These are phyloP conservation scores for Agrochola lota DNA, from an alignment of 2,888 invertebrate genomes.

Conservation along the genomic window DNA sequence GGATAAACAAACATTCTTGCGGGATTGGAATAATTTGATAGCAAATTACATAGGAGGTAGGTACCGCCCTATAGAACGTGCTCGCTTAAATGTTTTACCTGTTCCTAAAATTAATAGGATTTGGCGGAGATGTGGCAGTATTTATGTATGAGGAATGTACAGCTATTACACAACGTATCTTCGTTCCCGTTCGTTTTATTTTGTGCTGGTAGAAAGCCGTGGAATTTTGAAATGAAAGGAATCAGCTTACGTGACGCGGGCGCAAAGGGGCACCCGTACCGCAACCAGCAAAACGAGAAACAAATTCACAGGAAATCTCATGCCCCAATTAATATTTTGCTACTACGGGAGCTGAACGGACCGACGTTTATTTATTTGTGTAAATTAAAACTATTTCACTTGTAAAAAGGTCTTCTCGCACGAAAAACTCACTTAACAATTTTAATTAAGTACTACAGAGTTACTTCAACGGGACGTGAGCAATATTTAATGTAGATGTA, in stretches of 20 bases:
- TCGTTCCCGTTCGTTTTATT: constrained; percentile 50
- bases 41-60: constrained; percentile 7
- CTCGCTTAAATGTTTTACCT: constrained; percentile 23
- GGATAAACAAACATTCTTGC: constrained; percentile 26
- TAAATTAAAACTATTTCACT: constrained; percentile 37
- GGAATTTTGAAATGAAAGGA: constrained; percentile 64
- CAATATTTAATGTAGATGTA: constrained; percentile 13
- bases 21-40: constrained; percentile 31
- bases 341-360: constrained; percentile 47
- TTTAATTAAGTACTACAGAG: constrained; percentile 41
- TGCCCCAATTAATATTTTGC: constrained; percentile 75
- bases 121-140: constrained; percentile 14
- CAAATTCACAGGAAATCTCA: constrained; percentile 72
- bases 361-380: constrained; percentile 62
- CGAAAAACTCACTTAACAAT: constrained; percentile 10
- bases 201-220: constrained; percentile 43
- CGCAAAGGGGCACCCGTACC: constrained; percentile 56
- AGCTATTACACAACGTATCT: constrained; percentile 45
- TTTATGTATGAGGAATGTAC: constrained; percentile 30
- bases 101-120: constrained; percentile 44
- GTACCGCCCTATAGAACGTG: constrained; percentile 3
- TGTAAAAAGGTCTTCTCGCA: constrained; percentile 5
- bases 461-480: constrained; percentile 18
- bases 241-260: constrained; percentile 66
- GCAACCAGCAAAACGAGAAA: constrained; percentile 61